Percentiles rank a stretch among this genome's conserved stretches.
These are phyloP conservation scores for Dallia pectoralis DNA, from an alignment of 2,797 vertebrate genomes.

Conservation along the genomic window DNA sequence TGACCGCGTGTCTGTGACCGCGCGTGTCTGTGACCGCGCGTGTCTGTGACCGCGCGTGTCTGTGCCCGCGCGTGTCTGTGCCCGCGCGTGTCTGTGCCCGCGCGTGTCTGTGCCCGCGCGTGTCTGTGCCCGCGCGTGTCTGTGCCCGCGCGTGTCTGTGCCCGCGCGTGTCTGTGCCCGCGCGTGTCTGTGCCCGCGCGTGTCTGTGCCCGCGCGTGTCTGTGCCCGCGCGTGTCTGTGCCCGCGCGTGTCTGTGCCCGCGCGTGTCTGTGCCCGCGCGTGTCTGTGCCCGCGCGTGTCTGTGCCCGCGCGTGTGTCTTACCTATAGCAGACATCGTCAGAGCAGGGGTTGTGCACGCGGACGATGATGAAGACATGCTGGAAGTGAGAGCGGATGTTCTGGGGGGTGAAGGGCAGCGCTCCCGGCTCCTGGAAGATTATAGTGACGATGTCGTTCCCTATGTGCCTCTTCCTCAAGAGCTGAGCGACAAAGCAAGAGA, in stretches of 20 bases:
- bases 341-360: constrained; percentile 88
- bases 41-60: too few species aligned
- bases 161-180: not conserved
- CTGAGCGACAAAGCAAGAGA: constrained; percentile 55
- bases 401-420: constrained; percentile 91
- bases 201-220: not conserved
- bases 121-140: too few species aligned
- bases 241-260: not conserved
- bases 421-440: constrained; percentile 95
- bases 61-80: not conserved
- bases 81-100: too few species aligned
- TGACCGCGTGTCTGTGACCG: too few species aligned
- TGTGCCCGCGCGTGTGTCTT: constrained; percentile 12
- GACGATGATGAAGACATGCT: constrained; percentile 94
- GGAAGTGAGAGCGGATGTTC: constrained; percentile 93
- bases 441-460: constrained; percentile 95
- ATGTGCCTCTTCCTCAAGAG: constrained; percentile 94
- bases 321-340: constrained; percentile 89
- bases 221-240: too few species aligned
- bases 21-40: too few species aligned
- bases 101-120: too few species aligned
- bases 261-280: not conserved
- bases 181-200: too few species aligned
- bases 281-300: not conserved
- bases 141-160: too few species aligned